A percentile compares a stretch with the other conserved stretches of the same genome.
phyloP scores from a whole-genome alignment of 2,113 vertebrate genomes.

The Acrocephalus arundinaceus region DNA sequence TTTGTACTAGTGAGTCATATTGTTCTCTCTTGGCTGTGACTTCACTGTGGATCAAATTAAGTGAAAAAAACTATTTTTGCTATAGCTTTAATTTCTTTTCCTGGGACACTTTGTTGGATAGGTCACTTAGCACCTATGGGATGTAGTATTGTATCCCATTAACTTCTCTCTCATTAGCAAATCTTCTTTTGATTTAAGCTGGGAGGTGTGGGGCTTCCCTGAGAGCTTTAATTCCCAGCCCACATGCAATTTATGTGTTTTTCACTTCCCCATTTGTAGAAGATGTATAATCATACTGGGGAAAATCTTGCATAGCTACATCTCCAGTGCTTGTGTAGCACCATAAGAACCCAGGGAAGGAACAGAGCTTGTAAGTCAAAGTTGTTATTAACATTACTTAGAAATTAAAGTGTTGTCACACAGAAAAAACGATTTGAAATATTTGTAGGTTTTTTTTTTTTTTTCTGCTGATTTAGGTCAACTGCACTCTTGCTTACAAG shows the following conservation, averaged over 20 bases:
- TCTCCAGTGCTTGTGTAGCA: not conserved
- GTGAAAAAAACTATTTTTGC: not conserved
- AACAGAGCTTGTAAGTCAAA: not conserved
- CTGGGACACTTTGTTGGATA: not conserved
- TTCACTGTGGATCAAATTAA: conserved; percentile 7
- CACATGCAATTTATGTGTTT: not conserved
- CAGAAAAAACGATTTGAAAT: not conserved
- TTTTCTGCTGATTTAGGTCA: not conserved
- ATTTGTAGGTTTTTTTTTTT: not conserved
- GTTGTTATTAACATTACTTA: not conserved
- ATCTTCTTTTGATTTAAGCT: not conserved
- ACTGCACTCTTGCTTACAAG: not conserved
- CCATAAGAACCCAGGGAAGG: not conserved
- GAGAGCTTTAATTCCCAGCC: not conserved
- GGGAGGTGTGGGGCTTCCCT: not conserved
- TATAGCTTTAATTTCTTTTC: conserved; percentile 24
- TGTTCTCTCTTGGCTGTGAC: conserved; percentile 24
- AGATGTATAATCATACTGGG: not conserved
- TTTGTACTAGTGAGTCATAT: conserved; percentile 33
- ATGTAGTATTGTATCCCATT: not conserved
- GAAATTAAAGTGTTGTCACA: not conserved
- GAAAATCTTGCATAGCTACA: not conserved
- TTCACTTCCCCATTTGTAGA: not conserved
- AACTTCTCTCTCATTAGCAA: not conserved
- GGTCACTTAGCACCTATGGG: not conserved